Evolutionary conservation across 2,888 invertebrate species (phyloP).

Genomic region (Lobophora halterata): DNA sequence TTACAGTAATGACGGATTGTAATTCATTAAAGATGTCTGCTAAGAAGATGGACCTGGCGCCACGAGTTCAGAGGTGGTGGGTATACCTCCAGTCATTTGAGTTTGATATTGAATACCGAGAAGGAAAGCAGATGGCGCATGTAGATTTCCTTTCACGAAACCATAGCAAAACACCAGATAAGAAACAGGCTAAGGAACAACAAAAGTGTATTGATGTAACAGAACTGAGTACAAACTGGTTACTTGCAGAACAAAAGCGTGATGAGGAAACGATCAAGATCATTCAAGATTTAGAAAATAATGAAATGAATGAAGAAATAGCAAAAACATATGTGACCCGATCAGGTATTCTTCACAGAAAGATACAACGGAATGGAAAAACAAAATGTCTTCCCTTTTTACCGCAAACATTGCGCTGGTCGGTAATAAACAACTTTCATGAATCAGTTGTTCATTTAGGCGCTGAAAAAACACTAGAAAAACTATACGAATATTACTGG

Average conservation of each 20-base stretch:
- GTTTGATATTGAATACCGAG: conserved; percentile 1
- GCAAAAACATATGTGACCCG: conserved; percentile 34
- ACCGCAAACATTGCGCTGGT: conserved; percentile 31
- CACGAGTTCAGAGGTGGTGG: conserved; percentile 34
- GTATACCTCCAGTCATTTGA: conserved; percentile 5
- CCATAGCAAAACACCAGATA: conserved; percentile 7
- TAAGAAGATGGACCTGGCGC: conserved; percentile 18
- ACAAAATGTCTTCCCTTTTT: conserved; percentile 32
- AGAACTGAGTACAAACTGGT: conserved; percentile 28
- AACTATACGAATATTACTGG: conserved; percentile 35
- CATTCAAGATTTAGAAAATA: neutral
- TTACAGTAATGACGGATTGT: conserved; percentile 33
- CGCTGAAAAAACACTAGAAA: conserved; percentile 33
- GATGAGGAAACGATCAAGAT: neutral
- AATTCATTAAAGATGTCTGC: conserved; percentile 25
- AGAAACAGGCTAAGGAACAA: neutral
- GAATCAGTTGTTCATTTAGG: conserved; percentile 33
- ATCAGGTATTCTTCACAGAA: conserved; percentile 30
- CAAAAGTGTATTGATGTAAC: conserved; percentile 20
- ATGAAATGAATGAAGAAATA: neutral
- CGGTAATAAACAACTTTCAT: conserved; percentile 33
- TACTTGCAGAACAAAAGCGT: conserved; percentile 28
- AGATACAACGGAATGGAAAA: conserved; percentile 27
- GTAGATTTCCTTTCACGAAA: conserved; percentile 36
- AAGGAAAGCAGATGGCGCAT: conserved; percentile 1